Evolutionary conservation across 2,888 invertebrate species (phyloP), one percentile per base, ranked within the genome.

Genomic region (Phyto melanocephala): DNA sequence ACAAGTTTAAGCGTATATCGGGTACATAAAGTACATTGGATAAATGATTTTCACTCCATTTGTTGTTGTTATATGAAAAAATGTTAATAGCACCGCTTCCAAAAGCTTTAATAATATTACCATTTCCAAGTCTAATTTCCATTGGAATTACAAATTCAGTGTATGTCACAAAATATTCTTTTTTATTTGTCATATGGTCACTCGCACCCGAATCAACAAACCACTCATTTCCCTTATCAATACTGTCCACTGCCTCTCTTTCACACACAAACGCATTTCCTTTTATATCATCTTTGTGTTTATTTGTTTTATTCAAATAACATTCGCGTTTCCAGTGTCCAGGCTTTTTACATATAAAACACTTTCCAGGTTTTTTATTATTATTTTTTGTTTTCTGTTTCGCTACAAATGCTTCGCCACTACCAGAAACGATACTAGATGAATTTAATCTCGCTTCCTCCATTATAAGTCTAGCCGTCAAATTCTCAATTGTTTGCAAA

Each of bases 381-480:
- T 11, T 22, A 37, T 8, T n/a, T 20, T 45, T 70, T 20, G 6
- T 11, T 33, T 74, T 74, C 63, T 54, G 58, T 42, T 72, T 72
- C 20, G 67, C 47, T 50, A 68, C 4, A 45, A 76, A 58, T 15
- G 63, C 74, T 35, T 75, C 65, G 7, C 54, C 56, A 15, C 11
- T 22, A 56, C 7, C 65, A 33, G 33, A 33, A 56, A 6, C 45
- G 22, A 8, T 45, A 10, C 70, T 45, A 78, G 70, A n/a, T 52
- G 67, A 58, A 58, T 70, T 75, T 24, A 78, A 54, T 45, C 81
- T 37, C 10, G 63, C 62, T 72, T 75, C 70, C 40, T 79, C 75
- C 60, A 82, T 79, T 42, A 82, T 70, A 35, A 82, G 62, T 24
- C 65, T 42, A 56, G 54, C 40, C 37, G 70, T 79, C 50, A 79